Percentiles rank a stretch among this genome's conserved stretches.
phyloP scores from a whole-genome alignment of 1,140 invertebrate genomes.

The Reticulitermes speratus region DNA sequence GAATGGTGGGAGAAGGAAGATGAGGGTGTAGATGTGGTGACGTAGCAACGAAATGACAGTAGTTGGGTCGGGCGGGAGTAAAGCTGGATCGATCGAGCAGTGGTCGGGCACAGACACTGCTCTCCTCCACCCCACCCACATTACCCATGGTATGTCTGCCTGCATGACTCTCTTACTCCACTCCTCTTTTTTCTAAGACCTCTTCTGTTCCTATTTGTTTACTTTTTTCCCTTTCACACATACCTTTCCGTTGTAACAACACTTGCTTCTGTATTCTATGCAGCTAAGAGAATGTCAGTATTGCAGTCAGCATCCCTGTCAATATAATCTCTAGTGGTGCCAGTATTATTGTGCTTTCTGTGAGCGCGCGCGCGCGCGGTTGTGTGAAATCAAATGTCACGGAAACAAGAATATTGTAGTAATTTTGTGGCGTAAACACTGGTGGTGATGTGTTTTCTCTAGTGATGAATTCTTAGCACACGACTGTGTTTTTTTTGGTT shows the following conservation, averaged over 20 bases:
- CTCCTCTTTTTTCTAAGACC: slow-evolving; percentile 14
- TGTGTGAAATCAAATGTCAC: slow-evolving; percentile 12
- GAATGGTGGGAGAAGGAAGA: neutral
- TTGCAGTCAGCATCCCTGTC: slow-evolving; percentile 6
- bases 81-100: neutral
- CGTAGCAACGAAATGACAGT: slow-evolving; percentile 4
- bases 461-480: neutral
- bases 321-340: neutral
- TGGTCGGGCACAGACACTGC: neutral
- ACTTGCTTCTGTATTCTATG: neutral
- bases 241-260: neutral
- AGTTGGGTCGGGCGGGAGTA: slow-evolving; percentile 5
- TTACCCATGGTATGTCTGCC: neutral
- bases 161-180: slow-evolving; percentile 3
- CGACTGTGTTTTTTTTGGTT: neutral
- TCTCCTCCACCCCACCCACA: neutral
- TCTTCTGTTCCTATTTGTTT: neutral
- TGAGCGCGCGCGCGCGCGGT: neutral
- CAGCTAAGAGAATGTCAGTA: neutral
- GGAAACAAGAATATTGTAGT: neutral
- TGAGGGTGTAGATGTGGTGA: slow-evolving; percentile 2
- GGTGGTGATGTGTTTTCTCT: neutral
- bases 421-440: neutral
- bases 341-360: neutral
- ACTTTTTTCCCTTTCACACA: neutral